Conservation (phyloP, 2,888 invertebrate species). For the Ypsolopha scabrella region DNA sequence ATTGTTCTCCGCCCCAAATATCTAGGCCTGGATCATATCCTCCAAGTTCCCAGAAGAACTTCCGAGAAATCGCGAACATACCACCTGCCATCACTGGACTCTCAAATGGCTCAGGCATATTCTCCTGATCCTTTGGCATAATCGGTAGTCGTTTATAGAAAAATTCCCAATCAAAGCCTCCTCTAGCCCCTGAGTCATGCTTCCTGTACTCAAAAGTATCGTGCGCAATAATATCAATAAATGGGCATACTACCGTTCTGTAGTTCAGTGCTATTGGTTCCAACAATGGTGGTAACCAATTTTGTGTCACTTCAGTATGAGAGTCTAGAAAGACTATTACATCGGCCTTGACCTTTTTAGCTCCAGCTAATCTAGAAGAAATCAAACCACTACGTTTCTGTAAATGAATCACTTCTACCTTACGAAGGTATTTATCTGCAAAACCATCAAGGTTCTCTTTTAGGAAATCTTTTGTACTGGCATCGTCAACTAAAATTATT, state of each 20-base stretch:
- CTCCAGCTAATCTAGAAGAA: constrained; percentile 87
- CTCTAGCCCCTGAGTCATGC: constrained; percentile 93
- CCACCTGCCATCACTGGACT: constrained; percentile 99
- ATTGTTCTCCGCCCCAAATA: constrained; percentile 99
- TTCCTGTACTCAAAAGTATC: constrained; percentile 94
- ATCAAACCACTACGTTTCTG: constrained; percentile 84
- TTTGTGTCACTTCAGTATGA: constrained; percentile 90
- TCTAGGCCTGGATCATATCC: constrained; percentile 93
- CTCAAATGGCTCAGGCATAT: constrained; percentile 87
- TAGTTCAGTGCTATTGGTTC: constrained; percentile 90
- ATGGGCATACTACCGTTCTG: constrained; percentile 92
- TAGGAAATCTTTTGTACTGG: constrained; percentile 80
- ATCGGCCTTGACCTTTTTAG: constrained; percentile 79
- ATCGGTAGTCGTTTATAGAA: constrained; percentile 94
- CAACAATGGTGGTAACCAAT: constrained; percentile 92
- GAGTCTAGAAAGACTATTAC: constrained; percentile 91
- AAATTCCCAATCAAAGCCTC: constrained; percentile 98
- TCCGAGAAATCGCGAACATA: constrained; percentile 89
- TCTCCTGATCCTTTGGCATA: constrained; percentile 75
- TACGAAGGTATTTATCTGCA: constrained; percentile 74
- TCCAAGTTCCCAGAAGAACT: constrained; percentile 96
- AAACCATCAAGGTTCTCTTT: constrained; percentile 82
- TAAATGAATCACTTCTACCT: constrained; percentile 81
- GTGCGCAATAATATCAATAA: constrained; percentile 91
- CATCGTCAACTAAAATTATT: constrained; percentile 91